Conservation (phyloP, 2,113 vertebrate genomes). For the Scatophagus argus region DNA sequence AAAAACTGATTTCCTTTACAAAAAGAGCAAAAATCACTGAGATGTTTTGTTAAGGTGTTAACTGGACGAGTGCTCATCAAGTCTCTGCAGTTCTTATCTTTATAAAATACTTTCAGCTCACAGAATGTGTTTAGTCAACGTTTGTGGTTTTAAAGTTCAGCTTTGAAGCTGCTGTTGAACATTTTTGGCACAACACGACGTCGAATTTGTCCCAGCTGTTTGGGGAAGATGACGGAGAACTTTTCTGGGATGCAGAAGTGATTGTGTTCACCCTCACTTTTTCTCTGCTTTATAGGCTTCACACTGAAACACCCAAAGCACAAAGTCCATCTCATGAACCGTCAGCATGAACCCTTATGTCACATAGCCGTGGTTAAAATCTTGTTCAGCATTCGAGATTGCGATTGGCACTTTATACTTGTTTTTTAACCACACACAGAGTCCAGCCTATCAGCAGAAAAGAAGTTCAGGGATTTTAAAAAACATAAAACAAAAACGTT, state of each 20-base stretch:
- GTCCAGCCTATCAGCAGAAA: constrained; percentile 60
- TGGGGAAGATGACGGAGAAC: neutral
- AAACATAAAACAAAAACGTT: constrained; percentile 33
- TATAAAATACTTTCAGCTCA: neutral
- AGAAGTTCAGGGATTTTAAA: constrained; percentile 11
- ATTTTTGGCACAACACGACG: neutral
- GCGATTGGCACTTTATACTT: constrained; percentile 49
- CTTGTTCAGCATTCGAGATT: constrained; percentile 8
- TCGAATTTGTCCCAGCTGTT: neutral
- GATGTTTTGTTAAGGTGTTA: no score
- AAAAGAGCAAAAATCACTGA: no score
- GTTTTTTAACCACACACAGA: constrained; percentile 8
- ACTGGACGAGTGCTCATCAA: no score
- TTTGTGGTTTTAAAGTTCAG: neutral
- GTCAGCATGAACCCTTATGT: neutral
- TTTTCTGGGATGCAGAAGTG: constrained; percentile 44
- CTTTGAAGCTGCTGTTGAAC: neutral
- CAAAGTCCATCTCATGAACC: constrained; percentile 26
- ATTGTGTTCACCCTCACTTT: constrained; percentile 17
- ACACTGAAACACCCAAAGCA: constrained; percentile 47
- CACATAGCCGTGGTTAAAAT: neutral
- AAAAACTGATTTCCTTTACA: neutral
- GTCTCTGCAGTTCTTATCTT: no score
- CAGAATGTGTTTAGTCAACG: neutral
- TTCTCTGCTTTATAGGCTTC: constrained; percentile 46